Conservation (phyloP, 2,888 invertebrate species). For the Drosophila bunnanda region DNA sequence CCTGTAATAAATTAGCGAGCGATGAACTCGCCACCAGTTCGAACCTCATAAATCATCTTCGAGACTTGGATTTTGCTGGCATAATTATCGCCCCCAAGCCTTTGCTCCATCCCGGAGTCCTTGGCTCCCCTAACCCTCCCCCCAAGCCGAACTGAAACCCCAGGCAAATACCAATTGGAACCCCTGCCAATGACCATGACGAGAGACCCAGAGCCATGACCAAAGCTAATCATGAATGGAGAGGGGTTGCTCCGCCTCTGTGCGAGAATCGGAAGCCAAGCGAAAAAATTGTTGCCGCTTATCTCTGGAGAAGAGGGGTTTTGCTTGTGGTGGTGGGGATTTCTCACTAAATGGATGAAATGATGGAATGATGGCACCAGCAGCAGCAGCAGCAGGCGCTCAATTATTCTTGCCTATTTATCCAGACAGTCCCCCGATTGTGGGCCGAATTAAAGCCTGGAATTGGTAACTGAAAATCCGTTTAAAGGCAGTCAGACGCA, state of each 20-base stretch:
- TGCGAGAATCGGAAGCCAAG: slow-evolving; percentile 47
- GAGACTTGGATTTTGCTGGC: slow-evolving; percentile 47
- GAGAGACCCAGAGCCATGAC: slow-evolving; percentile 27
- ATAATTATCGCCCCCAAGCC: slow-evolving; percentile 67
- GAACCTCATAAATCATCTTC: slow-evolving; percentile 72
- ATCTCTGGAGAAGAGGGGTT: slow-evolving; percentile 48
- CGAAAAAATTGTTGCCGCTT: slow-evolving; percentile 54
- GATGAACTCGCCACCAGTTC: slow-evolving; percentile 52
- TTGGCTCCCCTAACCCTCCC: neutral
- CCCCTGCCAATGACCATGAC: slow-evolving; percentile 19
- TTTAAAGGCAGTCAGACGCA: slow-evolving; percentile 47
- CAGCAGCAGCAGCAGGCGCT: slow-evolving; percentile 50
- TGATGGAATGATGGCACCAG: slow-evolving; percentile 20
- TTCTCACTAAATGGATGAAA: neutral
- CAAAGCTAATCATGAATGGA: slow-evolving; percentile 41
- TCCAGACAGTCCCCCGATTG: slow-evolving; percentile 37
- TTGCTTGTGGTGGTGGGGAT: neutral
- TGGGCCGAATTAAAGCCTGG: slow-evolving; percentile 47
- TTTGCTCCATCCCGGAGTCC: slow-evolving; percentile 1
- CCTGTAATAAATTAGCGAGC: slow-evolving; percentile 63
- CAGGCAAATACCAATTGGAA: neutral
- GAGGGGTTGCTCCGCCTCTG: neutral
- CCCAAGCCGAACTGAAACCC: neutral
- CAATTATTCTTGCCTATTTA: slow-evolving; percentile 72
- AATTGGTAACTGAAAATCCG: slow-evolving; percentile 53